A percentile compares a stretch with the other conserved stretches of the same genome.
These are phyloP conservation scores for Cephus rjabovi DNA, from an alignment of 2,888 invertebrate species.

Conservation along the genomic window DNA sequence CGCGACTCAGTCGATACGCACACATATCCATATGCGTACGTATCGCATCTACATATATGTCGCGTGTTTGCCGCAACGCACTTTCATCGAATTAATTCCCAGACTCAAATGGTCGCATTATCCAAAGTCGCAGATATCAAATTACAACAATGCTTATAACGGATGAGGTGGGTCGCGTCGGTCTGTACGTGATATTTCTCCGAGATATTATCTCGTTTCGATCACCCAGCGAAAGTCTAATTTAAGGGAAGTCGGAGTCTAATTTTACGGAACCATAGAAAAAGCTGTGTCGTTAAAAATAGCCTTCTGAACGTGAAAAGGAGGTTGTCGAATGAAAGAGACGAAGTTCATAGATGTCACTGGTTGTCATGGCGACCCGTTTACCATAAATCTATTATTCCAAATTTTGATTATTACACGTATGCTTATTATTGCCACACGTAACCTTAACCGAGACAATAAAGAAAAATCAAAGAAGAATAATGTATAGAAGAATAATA, in stretches of 20 bases:
- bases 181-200: neutral
- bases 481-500: neutral
- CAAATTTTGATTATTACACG: neutral
- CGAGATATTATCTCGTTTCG: neutral
- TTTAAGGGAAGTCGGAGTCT: neutral
- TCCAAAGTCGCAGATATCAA: neutral
- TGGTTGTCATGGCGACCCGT: conserved; percentile 28
- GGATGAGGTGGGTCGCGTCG: neutral
- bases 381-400: neutral
- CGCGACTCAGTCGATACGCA: neutral
- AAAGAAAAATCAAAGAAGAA: neutral
- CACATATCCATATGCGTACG: neutral
- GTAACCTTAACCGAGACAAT: neutral
- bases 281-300: neutral
- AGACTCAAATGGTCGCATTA: neutral
- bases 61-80: neutral
- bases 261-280: neutral
- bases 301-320: neutral
- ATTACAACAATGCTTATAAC: neutral
- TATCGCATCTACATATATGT: neutral
- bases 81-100: neutral
- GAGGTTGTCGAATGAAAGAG: conserved; percentile 8
- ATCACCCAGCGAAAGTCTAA: neutral
- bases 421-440: neutral
- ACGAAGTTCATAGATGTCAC: conserved; percentile 10